Percentiles rank a stretch among this genome's conserved stretches.
phyloP scores from a whole-genome alignment of 2,113 vertebrate genomes.

The Nycticorax nycticorax region DNA sequence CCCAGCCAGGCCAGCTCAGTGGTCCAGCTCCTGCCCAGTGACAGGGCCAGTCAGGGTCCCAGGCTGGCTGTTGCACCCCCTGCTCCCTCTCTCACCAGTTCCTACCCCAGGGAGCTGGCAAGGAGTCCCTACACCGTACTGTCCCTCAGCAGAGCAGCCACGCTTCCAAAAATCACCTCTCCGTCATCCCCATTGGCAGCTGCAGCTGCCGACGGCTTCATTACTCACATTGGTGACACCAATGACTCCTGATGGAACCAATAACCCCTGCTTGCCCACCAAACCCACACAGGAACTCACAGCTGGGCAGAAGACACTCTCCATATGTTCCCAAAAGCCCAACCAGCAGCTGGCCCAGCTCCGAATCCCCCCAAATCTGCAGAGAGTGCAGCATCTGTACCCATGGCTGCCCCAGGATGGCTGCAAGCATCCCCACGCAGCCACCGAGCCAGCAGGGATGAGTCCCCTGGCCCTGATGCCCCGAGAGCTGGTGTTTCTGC shows the following conservation, averaged over 20 bases:
- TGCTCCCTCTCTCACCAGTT: not conserved
- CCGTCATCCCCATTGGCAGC: not conserved
- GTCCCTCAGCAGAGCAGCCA: not conserved
- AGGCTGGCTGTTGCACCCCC: not conserved
- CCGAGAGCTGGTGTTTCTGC: accelerated
- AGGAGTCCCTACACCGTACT: not conserved
- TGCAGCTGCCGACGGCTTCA: not conserved
- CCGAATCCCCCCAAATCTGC: accelerated
- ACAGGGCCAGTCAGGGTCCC: not conserved
- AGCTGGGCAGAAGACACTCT: not conserved
- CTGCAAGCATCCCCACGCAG: no score
- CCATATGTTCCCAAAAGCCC: not conserved
- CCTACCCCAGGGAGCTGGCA: not conserved
- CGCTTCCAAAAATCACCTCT: not conserved
- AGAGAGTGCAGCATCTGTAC: not conserved
- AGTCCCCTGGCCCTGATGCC: not conserved
- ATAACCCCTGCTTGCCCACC: not conserved
- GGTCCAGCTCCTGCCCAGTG: not conserved
- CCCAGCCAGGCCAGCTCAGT: not conserved
- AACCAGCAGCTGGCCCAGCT: not conserved
- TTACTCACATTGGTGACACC: not conserved
- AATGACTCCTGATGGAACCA: not conserved
- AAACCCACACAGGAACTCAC: not conserved
- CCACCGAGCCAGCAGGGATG: accelerated
- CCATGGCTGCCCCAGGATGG: not conserved